Evolutionary conservation across 2,113 vertebrate species (phyloP).

Genomic region (Epinephelus lanceolatus): DNA sequence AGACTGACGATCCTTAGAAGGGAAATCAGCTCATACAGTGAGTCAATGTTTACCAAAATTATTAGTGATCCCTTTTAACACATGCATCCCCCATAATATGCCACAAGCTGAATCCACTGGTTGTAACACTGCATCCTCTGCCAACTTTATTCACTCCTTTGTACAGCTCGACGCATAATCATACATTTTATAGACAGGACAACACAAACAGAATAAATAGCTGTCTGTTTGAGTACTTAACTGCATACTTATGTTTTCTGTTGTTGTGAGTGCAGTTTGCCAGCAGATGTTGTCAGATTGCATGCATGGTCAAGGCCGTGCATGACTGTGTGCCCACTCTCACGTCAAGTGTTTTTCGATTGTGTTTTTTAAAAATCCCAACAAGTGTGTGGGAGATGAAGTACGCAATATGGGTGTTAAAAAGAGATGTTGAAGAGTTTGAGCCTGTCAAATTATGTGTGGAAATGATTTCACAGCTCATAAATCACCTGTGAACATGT

Average conservation of each 20-base stretch:
- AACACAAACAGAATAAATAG: background rate
- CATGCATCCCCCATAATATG: background rate
- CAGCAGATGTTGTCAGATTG: slow-evolving; percentile 6
- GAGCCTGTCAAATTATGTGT: background rate
- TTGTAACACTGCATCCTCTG: background rate
- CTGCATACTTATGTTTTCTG: background rate
- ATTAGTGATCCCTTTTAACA: background rate
- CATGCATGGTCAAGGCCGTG: background rate
- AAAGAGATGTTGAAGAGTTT: background rate
- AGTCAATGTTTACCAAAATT: background rate
- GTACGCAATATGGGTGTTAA: background rate
- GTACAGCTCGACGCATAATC: background rate
- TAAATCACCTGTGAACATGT: background rate
- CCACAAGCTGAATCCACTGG: background rate
- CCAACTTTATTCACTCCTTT: background rate
- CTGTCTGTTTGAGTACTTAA: background rate
- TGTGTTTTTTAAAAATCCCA: background rate
- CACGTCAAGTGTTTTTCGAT: slow-evolving; percentile 8
- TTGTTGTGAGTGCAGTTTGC: too few species aligned
- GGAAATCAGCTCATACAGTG: background rate
- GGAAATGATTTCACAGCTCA: background rate
- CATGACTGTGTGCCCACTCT: slow-evolving; percentile 19
- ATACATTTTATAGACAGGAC: background rate
- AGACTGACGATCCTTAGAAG: background rate
- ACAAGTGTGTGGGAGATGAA: slow-evolving; percentile 36